A percentile compares a stretch with the other conserved stretches of the same genome.
Conservation (phyloP, 1,140 invertebrate genomes). For the Microplitis mediator region DNA sequence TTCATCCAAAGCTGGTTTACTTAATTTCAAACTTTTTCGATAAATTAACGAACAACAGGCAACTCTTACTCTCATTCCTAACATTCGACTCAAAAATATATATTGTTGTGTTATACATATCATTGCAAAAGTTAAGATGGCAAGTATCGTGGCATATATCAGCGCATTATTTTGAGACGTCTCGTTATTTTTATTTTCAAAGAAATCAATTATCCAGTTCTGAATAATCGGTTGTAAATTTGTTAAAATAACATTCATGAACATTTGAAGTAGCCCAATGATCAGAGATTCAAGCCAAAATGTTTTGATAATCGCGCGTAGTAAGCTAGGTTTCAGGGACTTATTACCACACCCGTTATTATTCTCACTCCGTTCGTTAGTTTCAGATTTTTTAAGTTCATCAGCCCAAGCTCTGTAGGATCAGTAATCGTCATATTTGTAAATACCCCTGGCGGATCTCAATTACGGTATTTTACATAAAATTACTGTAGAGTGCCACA, state of each 20-base stretch:
- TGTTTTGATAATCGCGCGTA: slow-evolving; percentile 54
- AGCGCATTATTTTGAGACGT: slow-evolving; percentile 43
- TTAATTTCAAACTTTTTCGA: slow-evolving; percentile 71
- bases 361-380: background rate
- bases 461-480: too few relatives aligned
- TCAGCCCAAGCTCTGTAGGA: too few relatives aligned
- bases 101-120: slow-evolving; percentile 60
- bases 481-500: too few relatives aligned
- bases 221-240: slow-evolving; percentile 62
- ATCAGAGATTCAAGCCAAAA: slow-evolving; percentile 58
- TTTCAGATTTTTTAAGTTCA: too few relatives aligned
- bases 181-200: slow-evolving; percentile 42
- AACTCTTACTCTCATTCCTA: slow-evolving; percentile 68
- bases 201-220: slow-evolving; percentile 64
- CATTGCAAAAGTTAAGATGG: slow-evolving; percentile 42
- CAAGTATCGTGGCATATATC: slow-evolving; percentile 50
- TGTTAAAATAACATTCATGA: slow-evolving; percentile 46
- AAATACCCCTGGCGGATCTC: too few relatives aligned
- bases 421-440: too few relatives aligned
- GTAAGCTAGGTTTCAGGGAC: slow-evolving; percentile 54
- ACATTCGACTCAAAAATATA: slow-evolving; percentile 54
- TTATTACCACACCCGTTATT: slow-evolving; percentile 43
- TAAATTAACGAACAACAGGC: slow-evolving; percentile 69
- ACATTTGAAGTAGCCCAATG: slow-evolving; percentile 52
- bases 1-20: slow-evolving; percentile 66